A percentile compares a stretch with the other conserved stretches of the same genome.
phyloP scores from a whole-genome alignment of 2,113 vertebrate species.

The Nansenia antarctica region DNA sequence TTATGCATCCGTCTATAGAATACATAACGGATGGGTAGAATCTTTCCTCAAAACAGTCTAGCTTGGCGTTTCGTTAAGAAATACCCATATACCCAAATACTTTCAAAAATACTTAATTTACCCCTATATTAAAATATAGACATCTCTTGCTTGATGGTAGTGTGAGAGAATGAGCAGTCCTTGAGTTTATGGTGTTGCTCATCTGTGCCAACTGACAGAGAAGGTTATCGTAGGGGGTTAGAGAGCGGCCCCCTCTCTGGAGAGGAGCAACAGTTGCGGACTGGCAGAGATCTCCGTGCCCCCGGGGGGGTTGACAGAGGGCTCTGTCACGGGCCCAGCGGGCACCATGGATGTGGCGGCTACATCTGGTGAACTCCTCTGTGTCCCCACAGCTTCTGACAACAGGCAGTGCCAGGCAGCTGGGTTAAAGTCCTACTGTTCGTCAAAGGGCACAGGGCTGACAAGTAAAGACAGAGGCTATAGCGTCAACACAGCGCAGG shows the following conservation, averaged over 20 bases:
- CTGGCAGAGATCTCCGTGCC: too few relatives aligned
- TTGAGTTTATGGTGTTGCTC: background rate
- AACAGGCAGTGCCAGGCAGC: conserved; percentile 33
- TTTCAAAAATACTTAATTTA: background rate
- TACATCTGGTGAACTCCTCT: conserved; percentile 24
- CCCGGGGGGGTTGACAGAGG: background rate
- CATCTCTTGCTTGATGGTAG: background rate
- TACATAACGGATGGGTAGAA: background rate
- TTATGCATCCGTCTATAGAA: background rate
- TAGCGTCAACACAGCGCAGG: conserved; percentile 23
- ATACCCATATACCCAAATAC: background rate
- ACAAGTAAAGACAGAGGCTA: conserved; percentile 36
- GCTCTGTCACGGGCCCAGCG: background rate
- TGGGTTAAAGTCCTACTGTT: conserved; percentile 43
- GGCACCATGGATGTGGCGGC: background rate
- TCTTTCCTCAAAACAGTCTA: too few relatives aligned
- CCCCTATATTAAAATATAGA: background rate
- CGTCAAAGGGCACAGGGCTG: conserved; percentile 42
- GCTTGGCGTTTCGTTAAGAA: too few relatives aligned
- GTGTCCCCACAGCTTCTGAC: conserved; percentile 25
- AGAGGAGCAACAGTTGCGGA: background rate
- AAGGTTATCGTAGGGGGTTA: background rate
- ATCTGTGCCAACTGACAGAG: background rate
- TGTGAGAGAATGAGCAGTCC: background rate
- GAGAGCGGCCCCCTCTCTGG: background rate